Evolutionary conservation across 2,797 vertebrate genomes (phyloP), one percentile per base, ranked within the genome.

Genomic region (Champsocephalus esox): DNA sequence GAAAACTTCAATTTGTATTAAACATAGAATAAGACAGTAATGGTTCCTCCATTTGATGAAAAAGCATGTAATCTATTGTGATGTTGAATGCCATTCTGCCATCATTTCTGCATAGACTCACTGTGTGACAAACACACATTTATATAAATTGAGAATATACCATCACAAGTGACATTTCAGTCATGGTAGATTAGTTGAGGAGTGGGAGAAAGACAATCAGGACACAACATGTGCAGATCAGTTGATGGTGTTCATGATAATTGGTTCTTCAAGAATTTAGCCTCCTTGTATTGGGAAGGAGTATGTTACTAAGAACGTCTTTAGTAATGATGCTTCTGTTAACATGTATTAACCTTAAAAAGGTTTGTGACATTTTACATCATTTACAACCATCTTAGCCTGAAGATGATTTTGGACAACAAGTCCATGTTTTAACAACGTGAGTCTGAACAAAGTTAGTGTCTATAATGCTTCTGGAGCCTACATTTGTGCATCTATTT

Each of bases 401-500:
- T 34, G 13, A 1, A 43, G 9, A 32, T 43, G 9, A 17, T 24
- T 7, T 38, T 12, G 1, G 28, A 8, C n/a, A n/a, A 16, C 2
- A 12, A 52, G 49, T 12, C 24, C 12, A 3, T 65, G 12, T 50
- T 24, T 48, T 63, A 9, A 17, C 41, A 56, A n/a, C 5, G 4
- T 4, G 17, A 44, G 43, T 24, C 12, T n/a, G 12, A 16, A 54
- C 48, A 61, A 24, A 11, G 50, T 38, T 50, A 58, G 38, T 61
- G 17, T 45, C 34, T 60, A 49, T 70, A 62, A 52, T 49, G 8
- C 19, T 62, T 0, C 43, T 48, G 14, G 8, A 34, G 56, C 1
- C 38, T 56, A 65, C 67, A 59, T 66, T 59, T 5, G 32, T 21
- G 43, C 5, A 68, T 56, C 32, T 60, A 62, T n/a, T n/a, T n/a